Base-by-base conservation (phyloP, 1,140 invertebrate species). In the Muscidifurax raptorellus region DNA sequence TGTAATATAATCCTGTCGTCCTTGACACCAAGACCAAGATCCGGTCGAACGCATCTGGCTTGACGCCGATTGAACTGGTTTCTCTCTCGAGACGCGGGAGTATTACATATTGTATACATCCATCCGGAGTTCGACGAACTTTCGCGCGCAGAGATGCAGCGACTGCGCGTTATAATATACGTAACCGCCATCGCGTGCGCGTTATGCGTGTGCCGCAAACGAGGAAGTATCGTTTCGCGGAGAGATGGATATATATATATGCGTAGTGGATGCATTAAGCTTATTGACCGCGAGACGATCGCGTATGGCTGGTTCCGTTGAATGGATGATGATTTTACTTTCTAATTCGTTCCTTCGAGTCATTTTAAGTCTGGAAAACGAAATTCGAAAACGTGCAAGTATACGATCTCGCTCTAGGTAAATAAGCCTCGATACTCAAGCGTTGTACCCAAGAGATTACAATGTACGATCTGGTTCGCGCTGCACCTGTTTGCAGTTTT, bases 1-100 rank as follows among this genome's bases (percentile, higher is more conserved):
- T 18, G 10, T 22, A 12, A 64, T 18, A 64, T 5, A 64, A 64
- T 64, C 59, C n/a, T 25, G 59, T 22, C 27, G 27, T 13, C 67
- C 67, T 69, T 69, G 69, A 72, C 69, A 72, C 32, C 69, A 30
- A 72, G 30, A 69, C 66, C 69, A 72, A 72, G 69, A 28, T 28
- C 15, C n/a, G 4, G 2, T 15, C 59, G 59, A 64, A 64, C 7
- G 59, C 59, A 64, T 64, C n/a, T 64, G 13, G 18, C n/a, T 64
- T 10, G 36, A 0, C 36, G 36, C 36, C 59, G 59, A 64, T 64
- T 64, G 4, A 64, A 64, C 59, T 64, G 59, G 59, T 64, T 40
- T 40, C 36, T 40, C 36, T 9, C 36, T 9, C 10, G 10, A 10
- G 36, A 7, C 36, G 36, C 36, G 36, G 7, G 36, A 40, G 36